Evolutionary conservation across 2,113 vertebrate genomes (phyloP), one percentile per base, ranked within the genome.

Genomic region (Passer domesticus): DNA sequence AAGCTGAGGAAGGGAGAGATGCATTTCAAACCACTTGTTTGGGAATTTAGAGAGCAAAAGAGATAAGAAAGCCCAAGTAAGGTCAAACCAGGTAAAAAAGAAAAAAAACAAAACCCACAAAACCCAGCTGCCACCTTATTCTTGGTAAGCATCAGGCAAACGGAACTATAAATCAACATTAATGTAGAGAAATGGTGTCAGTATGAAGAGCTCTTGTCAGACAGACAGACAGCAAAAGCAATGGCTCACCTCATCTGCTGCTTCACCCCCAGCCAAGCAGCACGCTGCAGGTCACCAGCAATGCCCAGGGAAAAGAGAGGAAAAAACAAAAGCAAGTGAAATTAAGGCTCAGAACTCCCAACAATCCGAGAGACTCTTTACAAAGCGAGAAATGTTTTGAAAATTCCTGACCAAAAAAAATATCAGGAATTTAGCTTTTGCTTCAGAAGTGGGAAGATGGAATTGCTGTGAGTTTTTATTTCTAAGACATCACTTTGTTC

Each of bases 221-320:
- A 50, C 16, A 68, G 70, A 56, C 41, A 85, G 62, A 35, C 53
- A 77, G 46, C 95, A 92, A 84, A 83, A 83, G 78, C 89, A 91
- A 91, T 89, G 95, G 98, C 97, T 98, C 98, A 99, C 99, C 97
- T 98, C 95, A 98, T 91, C 97, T 99, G 98, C 96, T 99, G 98
- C 97, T 99, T 99, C 96, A 99, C 96, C 68, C 99, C 98, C 96
- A 99, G 97, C 99, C 99, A 99, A 56, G 98, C 98, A 96, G 99
- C 99, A 95, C 98, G 98, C 99, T 99, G 97, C 64, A 91, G 93
- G 86, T 89, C 95, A 95, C 74, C 88, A 96, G 91, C 87, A 96
- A 96, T 60, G 95, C 91, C 97, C 97, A 96, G 92, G 94, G 96
- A 96, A 49, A 94, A 93, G 58, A 83, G 25, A 82, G 70, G 4